Percentiles rank a stretch among this genome's conserved stretches.
These are phyloP conservation scores for Oreocharis arfaki DNA, from an alignment of 2,113 vertebrate genomes.

Conservation along the genomic window DNA sequence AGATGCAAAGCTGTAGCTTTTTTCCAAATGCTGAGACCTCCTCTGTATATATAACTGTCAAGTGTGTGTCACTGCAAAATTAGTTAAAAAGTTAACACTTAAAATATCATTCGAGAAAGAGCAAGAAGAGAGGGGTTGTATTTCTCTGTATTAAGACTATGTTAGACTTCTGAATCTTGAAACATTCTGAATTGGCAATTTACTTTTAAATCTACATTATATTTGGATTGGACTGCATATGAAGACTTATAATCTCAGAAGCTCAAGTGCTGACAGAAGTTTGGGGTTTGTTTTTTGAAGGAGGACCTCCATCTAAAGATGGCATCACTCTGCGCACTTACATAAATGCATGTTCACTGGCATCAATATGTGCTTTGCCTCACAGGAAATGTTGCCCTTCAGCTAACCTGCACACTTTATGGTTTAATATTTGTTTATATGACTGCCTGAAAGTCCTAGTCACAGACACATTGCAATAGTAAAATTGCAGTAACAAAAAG, in stretches of 20 bases:
- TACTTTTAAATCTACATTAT: neutral
- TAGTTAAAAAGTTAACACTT: neutral
- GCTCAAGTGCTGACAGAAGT: neutral
- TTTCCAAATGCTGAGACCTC: neutral
- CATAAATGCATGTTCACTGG: neutral
- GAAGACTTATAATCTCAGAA: neutral
- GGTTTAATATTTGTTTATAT: neutral
- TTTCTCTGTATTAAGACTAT: neutral
- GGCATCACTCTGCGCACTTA: neutral
- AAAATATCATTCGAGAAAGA: neutral
- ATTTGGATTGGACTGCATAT: neutral
- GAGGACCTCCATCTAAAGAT: neutral
- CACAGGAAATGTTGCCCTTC: neutral
- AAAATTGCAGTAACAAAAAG: neutral
- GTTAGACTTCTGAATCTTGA: neutral
- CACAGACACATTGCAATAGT: neutral
- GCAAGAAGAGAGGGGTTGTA: neutral
- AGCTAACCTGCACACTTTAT: neutral
- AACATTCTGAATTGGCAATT: neutral
- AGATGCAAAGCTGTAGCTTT: conserved; percentile 2
- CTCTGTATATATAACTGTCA: neutral
- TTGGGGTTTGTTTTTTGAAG: neutral
- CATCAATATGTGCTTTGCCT: neutral
- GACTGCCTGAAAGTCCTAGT: neutral
- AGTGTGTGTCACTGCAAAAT: neutral